Base-by-base conservation (phyloP, 2,113 vertebrate species). In the Gambusia holbrooki region DNA sequence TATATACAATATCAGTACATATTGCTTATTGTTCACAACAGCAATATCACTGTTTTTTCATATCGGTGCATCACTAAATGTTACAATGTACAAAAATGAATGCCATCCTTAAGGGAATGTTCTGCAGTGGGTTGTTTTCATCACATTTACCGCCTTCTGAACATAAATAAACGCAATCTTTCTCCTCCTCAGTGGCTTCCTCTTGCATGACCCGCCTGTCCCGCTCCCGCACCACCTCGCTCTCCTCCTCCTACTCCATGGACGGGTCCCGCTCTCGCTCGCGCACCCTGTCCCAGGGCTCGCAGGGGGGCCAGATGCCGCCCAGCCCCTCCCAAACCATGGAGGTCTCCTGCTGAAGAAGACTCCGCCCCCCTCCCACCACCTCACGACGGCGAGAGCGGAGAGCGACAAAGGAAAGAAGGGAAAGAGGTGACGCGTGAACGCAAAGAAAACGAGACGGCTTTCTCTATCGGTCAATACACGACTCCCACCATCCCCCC, bases 141-240 rank as follows among this genome's bases (percentile, higher is more conserved):
- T 48, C 45, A 48, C 14, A 17, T 48, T 17, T 14, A 42, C 14
- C 45, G 1, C 45, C 45, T 48, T 54, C 62, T 32, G 62, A 32
- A 33, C 25, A 9, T 63, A 2, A 37, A 37, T 11, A 4, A 25
- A 19, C 7, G 3, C 27, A 2, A 14, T 27, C 22, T 61, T 40
- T 71, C 33, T 88, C 87, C 70, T 60, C 93, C 70, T 60, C 93
- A 97, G 97, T 97, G 96, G 96, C 97, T 0, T 97, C 96, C 0
- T 97, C 96, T 67, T 96, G 96, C 87, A 97, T 97, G 97, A 97
- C 97, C 14, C 96, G 97, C 62, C 95, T 97, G 71, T 97, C 96
- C 7, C 95, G 96, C 77, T 97, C 96, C 0, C 96, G 96, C 87
- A 97, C 96, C 84, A 94, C 97, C 87, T 97, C 97, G 48, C 95